A percentile compares a stretch with the other conserved stretches of the same genome.
Evolutionary conservation across 2,888 invertebrate species (phyloP).

Genomic region (Brenthis daphne): DNA sequence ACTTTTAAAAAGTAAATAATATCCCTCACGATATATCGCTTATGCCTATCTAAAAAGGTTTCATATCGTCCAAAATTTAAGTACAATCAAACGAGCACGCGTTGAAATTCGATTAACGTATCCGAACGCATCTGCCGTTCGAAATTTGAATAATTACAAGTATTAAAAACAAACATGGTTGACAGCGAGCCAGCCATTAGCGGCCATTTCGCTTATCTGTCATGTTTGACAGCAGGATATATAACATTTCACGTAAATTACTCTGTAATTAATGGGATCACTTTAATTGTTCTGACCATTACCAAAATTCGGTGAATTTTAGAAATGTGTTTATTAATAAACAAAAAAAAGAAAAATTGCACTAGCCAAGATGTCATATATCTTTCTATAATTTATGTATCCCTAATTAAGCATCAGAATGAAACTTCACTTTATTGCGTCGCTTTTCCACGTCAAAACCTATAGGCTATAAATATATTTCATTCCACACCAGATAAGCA

Average conservation of each 20-base stretch:
- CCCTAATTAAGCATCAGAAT: too few species aligned
- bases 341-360: too few species aligned
- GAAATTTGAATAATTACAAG: slow-evolving; percentile 77
- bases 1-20: slow-evolving; percentile 16
- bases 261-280: slow-evolving; percentile 40
- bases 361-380: too few species aligned
- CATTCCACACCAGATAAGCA: too few species aligned
- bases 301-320: slow-evolving; percentile 12
- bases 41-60: slow-evolving; percentile 27
- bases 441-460: too few species aligned
- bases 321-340: slow-evolving; percentile 1
- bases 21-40: slow-evolving; percentile 1
- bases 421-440: too few species aligned
- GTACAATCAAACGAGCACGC: slow-evolving; percentile 29
- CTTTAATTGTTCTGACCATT: slow-evolving; percentile 29
- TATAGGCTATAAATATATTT: too few species aligned
- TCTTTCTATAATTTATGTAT: too few species aligned
- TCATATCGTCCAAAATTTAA: slow-evolving; percentile 22
- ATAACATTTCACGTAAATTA: slow-evolving; percentile 60
- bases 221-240: slow-evolving; percentile 55
- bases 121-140: slow-evolving; percentile 73
- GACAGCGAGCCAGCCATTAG: slow-evolving; percentile 62
- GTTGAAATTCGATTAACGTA: slow-evolving; percentile 60
- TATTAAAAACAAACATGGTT: slow-evolving; percentile 62
- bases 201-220: slow-evolving; percentile 55